Percentiles rank a stretch among this genome's conserved stretches.
phyloP scores from a whole-genome alignment of 2,888 invertebrate genomes.

The Ormyrus pomaceus region DNA sequence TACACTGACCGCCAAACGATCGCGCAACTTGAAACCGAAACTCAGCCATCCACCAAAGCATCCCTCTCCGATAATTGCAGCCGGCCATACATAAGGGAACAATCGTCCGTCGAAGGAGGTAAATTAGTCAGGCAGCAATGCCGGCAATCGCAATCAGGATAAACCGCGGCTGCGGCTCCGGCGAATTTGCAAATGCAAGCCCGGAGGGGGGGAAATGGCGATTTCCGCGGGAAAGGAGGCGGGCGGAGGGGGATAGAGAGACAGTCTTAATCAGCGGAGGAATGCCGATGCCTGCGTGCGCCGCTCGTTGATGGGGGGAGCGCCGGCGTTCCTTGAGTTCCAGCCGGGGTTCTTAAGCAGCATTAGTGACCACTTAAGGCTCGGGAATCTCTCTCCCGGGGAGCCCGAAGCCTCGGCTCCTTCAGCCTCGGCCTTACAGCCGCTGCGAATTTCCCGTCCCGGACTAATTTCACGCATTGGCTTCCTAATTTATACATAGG shows the following conservation, averaged over 20 bases:
- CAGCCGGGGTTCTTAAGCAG: constrained; percentile 66
- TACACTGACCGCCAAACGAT: not conserved
- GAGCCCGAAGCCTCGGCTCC: not conserved
- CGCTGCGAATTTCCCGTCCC: constrained; percentile 17
- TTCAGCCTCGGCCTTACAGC: not conserved
- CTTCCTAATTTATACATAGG: constrained; percentile 50
- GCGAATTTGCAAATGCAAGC: constrained; percentile 60
- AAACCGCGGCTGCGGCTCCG: constrained; percentile 19
- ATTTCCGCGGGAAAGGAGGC: constrained; percentile 59
- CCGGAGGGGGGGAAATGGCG: constrained; percentile 59
- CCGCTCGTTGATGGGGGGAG: not conserved
- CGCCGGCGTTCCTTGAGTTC: constrained; percentile 65
- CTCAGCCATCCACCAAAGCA: too few species aligned
- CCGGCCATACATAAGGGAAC: not conserved
- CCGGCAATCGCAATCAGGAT: constrained; percentile 44
- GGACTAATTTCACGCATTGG: constrained; percentile 55
- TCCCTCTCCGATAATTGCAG: not conserved
- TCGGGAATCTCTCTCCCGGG: constrained; percentile 4
- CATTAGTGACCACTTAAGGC: constrained; percentile 70
- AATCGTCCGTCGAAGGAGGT: constrained; percentile 19
- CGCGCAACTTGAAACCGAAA: not conserved
- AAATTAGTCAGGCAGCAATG: constrained; percentile 26
- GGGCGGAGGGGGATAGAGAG: constrained; percentile 11
- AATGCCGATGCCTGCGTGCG: constrained; percentile 66
- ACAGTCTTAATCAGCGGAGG: constrained; percentile 65